A percentile compares a stretch with the other conserved stretches of the same genome.
Conservation (phyloP, 1,140 invertebrate species). For the Zeugodacus cucurbitae region DNA sequence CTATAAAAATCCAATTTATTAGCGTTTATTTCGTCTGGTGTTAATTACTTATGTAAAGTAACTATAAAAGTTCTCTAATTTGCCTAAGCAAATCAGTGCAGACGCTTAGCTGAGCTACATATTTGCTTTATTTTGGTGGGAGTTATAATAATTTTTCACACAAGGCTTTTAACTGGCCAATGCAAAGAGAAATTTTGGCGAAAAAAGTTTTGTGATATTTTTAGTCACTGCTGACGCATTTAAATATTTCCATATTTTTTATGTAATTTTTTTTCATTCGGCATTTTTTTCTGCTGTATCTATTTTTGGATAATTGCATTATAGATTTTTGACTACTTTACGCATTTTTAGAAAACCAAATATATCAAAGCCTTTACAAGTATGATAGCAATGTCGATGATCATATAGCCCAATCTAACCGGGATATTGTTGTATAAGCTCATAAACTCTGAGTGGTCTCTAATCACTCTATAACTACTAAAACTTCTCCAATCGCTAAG, state of each 20-base stretch:
- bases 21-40: neutral
- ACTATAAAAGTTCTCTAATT: conserved; percentile 3
- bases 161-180: neutral
- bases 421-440: too few relatives aligned
- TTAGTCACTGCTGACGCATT: neutral
- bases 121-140: neutral
- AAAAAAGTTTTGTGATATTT: neutral
- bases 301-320: too few relatives aligned
- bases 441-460: too few relatives aligned
- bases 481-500: too few relatives aligned
- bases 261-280: too few relatives aligned
- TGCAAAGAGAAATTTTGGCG: neutral
- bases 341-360: too few relatives aligned
- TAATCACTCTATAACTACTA: too few relatives aligned
- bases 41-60: neutral
- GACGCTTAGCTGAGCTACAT: neutral
- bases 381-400: too few relatives aligned
- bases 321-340: too few relatives aligned
- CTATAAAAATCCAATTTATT: neutral
- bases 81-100: neutral
- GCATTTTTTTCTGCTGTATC: neutral
- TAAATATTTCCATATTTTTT: neutral
- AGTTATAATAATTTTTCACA: neutral
- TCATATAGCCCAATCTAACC: too few relatives aligned
- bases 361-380: too few relatives aligned